These are phyloP conservation scores for Hemicordylus capensis DNA, from an alignment of 2,113 vertebrate species.

Conservation along the genomic window DNA sequence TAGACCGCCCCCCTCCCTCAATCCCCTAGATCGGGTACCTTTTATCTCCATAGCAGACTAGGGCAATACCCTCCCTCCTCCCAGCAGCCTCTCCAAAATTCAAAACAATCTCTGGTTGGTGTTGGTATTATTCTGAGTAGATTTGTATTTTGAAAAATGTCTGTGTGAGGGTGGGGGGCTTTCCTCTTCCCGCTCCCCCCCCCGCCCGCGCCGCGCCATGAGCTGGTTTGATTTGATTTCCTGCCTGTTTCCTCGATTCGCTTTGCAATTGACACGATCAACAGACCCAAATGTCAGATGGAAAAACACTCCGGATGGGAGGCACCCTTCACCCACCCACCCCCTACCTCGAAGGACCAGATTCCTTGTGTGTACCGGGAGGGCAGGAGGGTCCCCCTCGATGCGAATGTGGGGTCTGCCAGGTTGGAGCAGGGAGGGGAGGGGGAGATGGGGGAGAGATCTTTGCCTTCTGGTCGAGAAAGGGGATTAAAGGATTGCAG, in stretches of 20 bases:
- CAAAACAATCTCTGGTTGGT: not conserved
- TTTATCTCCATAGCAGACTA: not conserved
- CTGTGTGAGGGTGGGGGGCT: not conserved
- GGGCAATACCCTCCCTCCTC: not conserved
- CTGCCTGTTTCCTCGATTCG: not conserved
- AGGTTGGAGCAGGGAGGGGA: not conserved
- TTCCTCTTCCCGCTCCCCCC: fast-evolving
- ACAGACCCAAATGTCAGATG: slow-evolving; percentile 21
- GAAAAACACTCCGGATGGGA: slow-evolving; percentile 2
- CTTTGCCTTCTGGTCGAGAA: not conserved
- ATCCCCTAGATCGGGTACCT: not conserved
- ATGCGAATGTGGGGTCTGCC: not conserved
- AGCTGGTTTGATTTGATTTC: not conserved
- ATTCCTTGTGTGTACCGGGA: not conserved
- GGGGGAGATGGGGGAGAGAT: not conserved
- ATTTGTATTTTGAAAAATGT: too few species aligned
- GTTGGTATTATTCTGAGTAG: too few species aligned
- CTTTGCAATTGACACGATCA: not conserved
- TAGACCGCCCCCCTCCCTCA: too few species aligned
- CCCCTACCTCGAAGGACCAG: not conserved
- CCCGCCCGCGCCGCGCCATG: not conserved
- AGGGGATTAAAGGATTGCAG: not conserved
- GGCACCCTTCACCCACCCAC: not conserved
- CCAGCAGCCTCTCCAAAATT: not conserved
- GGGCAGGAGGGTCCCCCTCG: not conserved